phyloP scores from a whole-genome alignment of 2,113 vertebrate genomes.

The Dolichallabes microphthalmus region DNA sequence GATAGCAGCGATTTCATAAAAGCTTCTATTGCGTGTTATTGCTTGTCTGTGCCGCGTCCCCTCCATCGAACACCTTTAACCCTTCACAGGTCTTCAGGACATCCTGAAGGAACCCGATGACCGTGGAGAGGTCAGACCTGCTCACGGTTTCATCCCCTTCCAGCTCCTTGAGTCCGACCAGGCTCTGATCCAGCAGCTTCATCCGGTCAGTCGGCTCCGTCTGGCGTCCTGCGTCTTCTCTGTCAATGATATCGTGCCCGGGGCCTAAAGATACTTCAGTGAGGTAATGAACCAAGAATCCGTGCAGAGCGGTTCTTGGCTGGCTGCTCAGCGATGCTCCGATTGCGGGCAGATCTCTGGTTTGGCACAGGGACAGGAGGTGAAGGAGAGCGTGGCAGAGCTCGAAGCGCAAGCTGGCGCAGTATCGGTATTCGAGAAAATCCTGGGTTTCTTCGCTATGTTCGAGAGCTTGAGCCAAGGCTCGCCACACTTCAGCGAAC shows the following conservation, averaged over 20 bases:
- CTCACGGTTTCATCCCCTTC: slow-evolving; percentile 54
- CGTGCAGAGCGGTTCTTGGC: slow-evolving; percentile 64
- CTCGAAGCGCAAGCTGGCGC: slow-evolving; percentile 83
- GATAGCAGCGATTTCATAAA: neutral
- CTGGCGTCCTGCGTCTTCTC: slow-evolving; percentile 37
- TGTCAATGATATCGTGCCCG: neutral
- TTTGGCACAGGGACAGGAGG: slow-evolving; percentile 75
- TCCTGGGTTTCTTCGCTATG: slow-evolving; percentile 87
- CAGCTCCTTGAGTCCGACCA: slow-evolving; percentile 69
- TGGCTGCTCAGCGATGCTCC: slow-evolving; percentile 58
- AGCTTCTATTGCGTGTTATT: neutral
- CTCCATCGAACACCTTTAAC: slow-evolving; percentile 23
- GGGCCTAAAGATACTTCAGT: slow-evolving; percentile 62
- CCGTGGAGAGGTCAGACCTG: slow-evolving; percentile 43
- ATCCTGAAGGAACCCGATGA: slow-evolving; percentile 75
- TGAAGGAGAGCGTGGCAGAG: slow-evolving; percentile 87
- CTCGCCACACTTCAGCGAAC: slow-evolving; percentile 80
- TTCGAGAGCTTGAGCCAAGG: slow-evolving; percentile 82
- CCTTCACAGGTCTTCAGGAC: slow-evolving; percentile 67
- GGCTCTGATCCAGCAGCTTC: slow-evolving; percentile 63
- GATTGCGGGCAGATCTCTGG: slow-evolving; percentile 75
- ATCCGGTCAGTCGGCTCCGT: slow-evolving; percentile 65
- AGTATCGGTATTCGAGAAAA: slow-evolving; percentile 94
- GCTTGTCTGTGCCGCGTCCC: neutral
- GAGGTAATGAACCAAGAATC: slow-evolving; percentile 79